Percentiles rank a stretch among this genome's conserved stretches.
Conservation (phyloP, 2,113 vertebrate genomes). For the Periophthalmodon schlosseri region DNA sequence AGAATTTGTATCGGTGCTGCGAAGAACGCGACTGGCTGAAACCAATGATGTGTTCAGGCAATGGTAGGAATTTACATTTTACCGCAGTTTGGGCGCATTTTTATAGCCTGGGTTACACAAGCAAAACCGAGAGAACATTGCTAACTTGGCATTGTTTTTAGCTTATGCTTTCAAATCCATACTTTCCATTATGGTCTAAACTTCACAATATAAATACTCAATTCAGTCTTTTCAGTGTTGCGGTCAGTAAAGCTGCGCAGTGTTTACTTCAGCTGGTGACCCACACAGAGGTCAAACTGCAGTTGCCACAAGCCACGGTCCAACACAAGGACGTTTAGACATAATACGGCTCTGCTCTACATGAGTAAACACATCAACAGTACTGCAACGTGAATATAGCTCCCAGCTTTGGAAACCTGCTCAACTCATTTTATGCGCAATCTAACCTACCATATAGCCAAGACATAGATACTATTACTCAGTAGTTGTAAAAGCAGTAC, state of each 20-base stretch:
- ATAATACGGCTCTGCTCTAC: not conserved
- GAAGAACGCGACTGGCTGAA: too few relatives aligned
- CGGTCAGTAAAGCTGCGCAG: not conserved
- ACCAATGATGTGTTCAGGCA: too few relatives aligned
- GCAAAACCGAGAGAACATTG: not conserved
- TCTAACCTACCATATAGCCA: not conserved
- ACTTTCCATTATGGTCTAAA: not conserved
- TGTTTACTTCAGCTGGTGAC: not conserved
- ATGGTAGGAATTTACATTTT: too few relatives aligned
- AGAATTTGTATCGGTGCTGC: too few relatives aligned
- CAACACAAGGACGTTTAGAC: not conserved
- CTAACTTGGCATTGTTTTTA: not conserved
- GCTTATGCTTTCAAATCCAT: not conserved
- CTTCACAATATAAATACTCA: not conserved
- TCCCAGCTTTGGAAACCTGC: not conserved
- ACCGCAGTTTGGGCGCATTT: too few relatives aligned
- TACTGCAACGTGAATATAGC: not conserved
- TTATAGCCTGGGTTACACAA: too few relatives aligned
- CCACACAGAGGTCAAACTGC: constrained; percentile 1
- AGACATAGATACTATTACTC: too few relatives aligned
- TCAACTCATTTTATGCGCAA: not conserved
- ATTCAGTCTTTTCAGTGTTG: not conserved
- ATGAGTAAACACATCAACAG: not conserved
- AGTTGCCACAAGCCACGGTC: not conserved
- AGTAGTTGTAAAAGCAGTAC: too few relatives aligned